phyloP scores from a whole-genome alignment of 2,888 invertebrate genomes.

The Xylocampa areola region DNA sequence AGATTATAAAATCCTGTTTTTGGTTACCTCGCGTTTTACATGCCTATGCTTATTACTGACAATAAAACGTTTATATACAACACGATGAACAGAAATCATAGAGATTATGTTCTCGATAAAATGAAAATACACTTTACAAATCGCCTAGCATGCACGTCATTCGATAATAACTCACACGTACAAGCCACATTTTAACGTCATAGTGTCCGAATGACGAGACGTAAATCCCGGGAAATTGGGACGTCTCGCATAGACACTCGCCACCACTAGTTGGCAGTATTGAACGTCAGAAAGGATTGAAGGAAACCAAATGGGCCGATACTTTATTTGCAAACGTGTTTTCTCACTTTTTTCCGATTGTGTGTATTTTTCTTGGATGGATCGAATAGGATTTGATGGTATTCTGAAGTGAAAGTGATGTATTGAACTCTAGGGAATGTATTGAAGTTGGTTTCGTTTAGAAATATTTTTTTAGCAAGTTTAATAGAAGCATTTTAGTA shows the following conservation, averaged over 20 bases:
- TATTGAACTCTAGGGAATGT: slow-evolving; percentile 29
- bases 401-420: slow-evolving; percentile 25
- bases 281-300: slow-evolving; percentile 55
- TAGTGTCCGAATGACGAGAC: slow-evolving; percentile 27
- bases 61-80: too few relatives aligned
- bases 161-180: slow-evolving; percentile 48
- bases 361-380: slow-evolving; percentile 36
- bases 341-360: slow-evolving; percentile 42
- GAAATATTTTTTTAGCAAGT: too few relatives aligned
- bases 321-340: slow-evolving; percentile 25
- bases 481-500: too few relatives aligned
- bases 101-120: slow-evolving; percentile 12
- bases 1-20: too few relatives aligned
- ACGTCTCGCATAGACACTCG: slow-evolving; percentile 28
- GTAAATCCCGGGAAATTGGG: slow-evolving; percentile 49
- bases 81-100: too few relatives aligned
- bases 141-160: slow-evolving; percentile 12
- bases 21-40: too few relatives aligned
- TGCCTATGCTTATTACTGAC: too few relatives aligned
- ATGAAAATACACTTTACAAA: slow-evolving; percentile 30
- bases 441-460: slow-evolving; percentile 5
- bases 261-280: slow-evolving; percentile 47
- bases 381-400: slow-evolving; percentile 43
- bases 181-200: slow-evolving; percentile 37
- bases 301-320: slow-evolving; percentile 46